A percentile compares a stretch with the other conserved stretches of the same genome.
Conservation (phyloP, 2,888 invertebrate species). For the Drosophila hamatofila region DNA sequence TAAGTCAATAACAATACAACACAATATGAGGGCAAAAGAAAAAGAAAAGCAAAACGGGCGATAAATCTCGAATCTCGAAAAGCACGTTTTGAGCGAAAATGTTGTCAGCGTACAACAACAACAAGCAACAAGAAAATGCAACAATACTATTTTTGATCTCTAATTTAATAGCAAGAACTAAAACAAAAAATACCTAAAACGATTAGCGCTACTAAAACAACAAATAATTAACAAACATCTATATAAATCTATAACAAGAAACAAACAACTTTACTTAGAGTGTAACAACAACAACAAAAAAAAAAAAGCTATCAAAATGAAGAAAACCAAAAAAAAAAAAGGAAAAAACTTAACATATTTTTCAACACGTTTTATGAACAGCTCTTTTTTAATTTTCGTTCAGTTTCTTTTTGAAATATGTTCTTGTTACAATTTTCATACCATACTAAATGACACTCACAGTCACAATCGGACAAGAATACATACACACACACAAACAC, state of each 20-base stretch:
- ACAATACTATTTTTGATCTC: slow-evolving; percentile 78
- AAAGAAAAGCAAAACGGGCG: slow-evolving; percentile 7
- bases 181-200: slow-evolving; percentile 36
- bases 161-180: slow-evolving; percentile 60
- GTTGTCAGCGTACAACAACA: slow-evolving; percentile 24
- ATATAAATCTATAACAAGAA: slow-evolving; percentile 37
- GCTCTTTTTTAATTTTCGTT: slow-evolving; percentile 44
- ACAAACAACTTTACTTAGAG: slow-evolving; percentile 50
- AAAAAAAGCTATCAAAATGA: slow-evolving; percentile 7
- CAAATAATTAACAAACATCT: slow-evolving; percentile 38
- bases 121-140: slow-evolving; percentile 61
- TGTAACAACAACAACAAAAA: slow-evolving; percentile 19
- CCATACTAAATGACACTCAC: slow-evolving; percentile 27
- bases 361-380: slow-evolving; percentile 48
- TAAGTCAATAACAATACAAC: background rate
- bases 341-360: slow-evolving; percentile 34
- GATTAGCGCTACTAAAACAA: slow-evolving; percentile 68
- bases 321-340: slow-evolving; percentile 17
- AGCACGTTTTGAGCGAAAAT: slow-evolving; percentile 26
- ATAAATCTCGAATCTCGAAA: slow-evolving; percentile 22
- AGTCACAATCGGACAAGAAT: background rate
- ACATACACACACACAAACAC: slow-evolving; percentile 20
- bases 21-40: slow-evolving; percentile 3
- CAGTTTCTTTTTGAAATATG: slow-evolving; percentile 34
- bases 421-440: slow-evolving; percentile 65